Percentiles rank a stretch among this genome's conserved stretches.
Conservation (phyloP, 2,888 invertebrate genomes). For the Netelia fuscicornis region DNA sequence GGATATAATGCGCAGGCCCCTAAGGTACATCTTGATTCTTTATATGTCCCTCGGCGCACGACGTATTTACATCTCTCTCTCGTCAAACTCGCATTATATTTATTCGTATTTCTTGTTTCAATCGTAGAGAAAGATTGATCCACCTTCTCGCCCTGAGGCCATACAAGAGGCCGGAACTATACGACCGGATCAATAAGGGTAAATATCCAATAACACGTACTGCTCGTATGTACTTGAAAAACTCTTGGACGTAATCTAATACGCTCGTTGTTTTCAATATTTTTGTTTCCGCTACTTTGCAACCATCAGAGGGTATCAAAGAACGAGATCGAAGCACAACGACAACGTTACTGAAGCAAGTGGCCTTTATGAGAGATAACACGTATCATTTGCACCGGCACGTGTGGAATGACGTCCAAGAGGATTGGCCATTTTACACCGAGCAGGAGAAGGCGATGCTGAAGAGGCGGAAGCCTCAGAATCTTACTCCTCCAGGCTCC, state of each 20-base stretch:
- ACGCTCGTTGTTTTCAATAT: not conserved
- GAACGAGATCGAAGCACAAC: conserved; percentile 93
- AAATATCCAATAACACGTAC: conserved; percentile 66
- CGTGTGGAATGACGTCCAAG: conserved; percentile 96
- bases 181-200: conserved; percentile 93
- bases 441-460: conserved; percentile 95
- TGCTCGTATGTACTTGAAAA: conserved; percentile 3
- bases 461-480: conserved; percentile 96
- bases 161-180: conserved; percentile 96
- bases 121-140: conserved; percentile 95
- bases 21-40: conserved; percentile 87
- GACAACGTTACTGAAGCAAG: conserved; percentile 92
- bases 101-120: not conserved
- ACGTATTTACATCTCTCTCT: too few species aligned
- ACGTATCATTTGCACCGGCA: conserved; percentile 94
- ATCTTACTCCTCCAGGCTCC: conserved; percentile 94
- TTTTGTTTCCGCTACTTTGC: conserved; percentile 11
- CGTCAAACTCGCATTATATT: not conserved
- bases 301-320: conserved; percentile 92
- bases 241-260: not conserved
- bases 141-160: conserved; percentile 97
- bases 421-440: conserved; percentile 97
- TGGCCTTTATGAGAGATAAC: conserved; percentile 94
- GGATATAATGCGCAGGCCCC: conserved; percentile 91
- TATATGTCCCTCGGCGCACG: too few species aligned